phyloP scores from a whole-genome alignment of 2,113 vertebrate genomes.

The Tursiops truncatus region DNA sequence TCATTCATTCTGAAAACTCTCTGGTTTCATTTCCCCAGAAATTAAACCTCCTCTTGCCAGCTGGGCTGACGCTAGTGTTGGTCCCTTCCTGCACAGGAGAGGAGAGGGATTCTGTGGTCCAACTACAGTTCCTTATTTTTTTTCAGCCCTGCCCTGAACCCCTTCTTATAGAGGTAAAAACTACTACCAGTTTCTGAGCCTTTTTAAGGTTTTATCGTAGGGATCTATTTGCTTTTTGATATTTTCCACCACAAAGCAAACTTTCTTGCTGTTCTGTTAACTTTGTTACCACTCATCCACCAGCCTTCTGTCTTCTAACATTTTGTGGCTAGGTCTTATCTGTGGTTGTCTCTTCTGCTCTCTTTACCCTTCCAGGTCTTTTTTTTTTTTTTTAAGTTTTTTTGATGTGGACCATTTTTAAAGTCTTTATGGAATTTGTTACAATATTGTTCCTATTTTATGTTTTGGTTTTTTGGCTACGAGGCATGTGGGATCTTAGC shows the following conservation, averaged over 20 bases:
- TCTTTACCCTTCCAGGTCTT: background rate
- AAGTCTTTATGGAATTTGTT: too few species aligned
- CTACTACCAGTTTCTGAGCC: background rate
- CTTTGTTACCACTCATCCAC: background rate
- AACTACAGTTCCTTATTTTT: background rate
- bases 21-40: background rate
- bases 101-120: background rate
- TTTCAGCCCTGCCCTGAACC: accelerated
- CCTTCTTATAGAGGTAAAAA: background rate
- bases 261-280: background rate
- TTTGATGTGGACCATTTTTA: too few species aligned
- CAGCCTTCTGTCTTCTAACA: background rate
- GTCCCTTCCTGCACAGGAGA: too few species aligned
- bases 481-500: too few species aligned
- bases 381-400: background rate
- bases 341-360: background rate
- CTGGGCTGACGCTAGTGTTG: background rate
- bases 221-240: background rate
- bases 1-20: background rate
- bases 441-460: too few species aligned
- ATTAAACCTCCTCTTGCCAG: background rate
- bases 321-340: background rate
- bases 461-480: too few species aligned
- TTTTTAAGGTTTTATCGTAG: background rate
- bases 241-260: background rate